Conservation (phyloP, 2,797 vertebrate species). For the Rhinogobio ventralis region DNA sequence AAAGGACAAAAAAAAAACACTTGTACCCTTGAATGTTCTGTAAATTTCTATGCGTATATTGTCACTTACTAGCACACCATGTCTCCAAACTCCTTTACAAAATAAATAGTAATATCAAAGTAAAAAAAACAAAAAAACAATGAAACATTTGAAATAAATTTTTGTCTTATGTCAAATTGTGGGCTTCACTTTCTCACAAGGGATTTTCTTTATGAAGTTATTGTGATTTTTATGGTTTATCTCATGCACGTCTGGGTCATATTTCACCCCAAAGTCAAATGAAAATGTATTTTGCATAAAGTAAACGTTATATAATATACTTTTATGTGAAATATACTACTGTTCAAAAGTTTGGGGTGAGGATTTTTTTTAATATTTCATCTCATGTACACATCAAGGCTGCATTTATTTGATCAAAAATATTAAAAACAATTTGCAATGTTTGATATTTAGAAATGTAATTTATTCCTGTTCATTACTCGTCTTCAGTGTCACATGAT, state of each 20-base stretch:
- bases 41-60: constrained; percentile 83
- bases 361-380: neutral
- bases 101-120: constrained; percentile 77
- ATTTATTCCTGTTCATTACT: neutral
- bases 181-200: constrained; percentile 35
- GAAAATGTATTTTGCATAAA: neutral
- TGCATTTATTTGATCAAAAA: constrained; percentile 1
- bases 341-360: neutral
- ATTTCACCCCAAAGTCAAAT: neutral
- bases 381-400: neutral
- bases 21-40: constrained; percentile 80
- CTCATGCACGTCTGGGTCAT: neutral
- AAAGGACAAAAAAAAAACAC: constrained; percentile 58
- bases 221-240: neutral
- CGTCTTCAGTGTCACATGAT: neutral
- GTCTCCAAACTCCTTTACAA: constrained; percentile 82
- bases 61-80: constrained; percentile 80
- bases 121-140: constrained; percentile 47
- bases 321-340: neutral
- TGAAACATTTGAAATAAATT: constrained; percentile 61
- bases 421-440: neutral
- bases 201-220: neutral
- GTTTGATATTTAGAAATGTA: neutral
- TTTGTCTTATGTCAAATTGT: constrained; percentile 62
- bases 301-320: neutral